Base-by-base conservation (phyloP, 2,797 vertebrate genomes). In the Sebastes umbrosus region DNA sequence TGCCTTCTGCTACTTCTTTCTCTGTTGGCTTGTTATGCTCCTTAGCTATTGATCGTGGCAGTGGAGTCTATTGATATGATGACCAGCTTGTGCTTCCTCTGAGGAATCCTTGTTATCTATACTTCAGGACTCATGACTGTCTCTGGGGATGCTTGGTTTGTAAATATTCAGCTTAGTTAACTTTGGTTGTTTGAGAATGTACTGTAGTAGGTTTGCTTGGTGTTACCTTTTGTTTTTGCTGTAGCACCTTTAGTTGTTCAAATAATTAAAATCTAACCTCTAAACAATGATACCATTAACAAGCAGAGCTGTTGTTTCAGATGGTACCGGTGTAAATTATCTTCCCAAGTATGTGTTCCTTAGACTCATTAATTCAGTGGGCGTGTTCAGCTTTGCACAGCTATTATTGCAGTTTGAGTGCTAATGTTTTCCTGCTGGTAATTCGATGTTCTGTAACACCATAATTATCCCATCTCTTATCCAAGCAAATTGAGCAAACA, bases 381-480 rank as follows among this genome's bases (percentile, higher is more conserved):
- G 74, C 29, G 76, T 87, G 72, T 75, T 70, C 71, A 73, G 84
- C 76, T 67, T 60, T 43, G 72, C 72, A 78, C 67, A 68, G 52
- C 73, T 64, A 87, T 88, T 86, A 91, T 75, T 86, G 68, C 82
- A 76, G 68, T 70, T 75, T 20, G 75, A 73, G 77, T 59, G 60
- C 79, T 74, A 83, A 83, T 89, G 73, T 87, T 88, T 87, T 86
- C 86, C 73, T 82, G 77, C 82, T 87, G 82, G 70, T 91, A 88
- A 88, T 88, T 84, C 18, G 11, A 84, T 82, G 86, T 86, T 88
- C 71, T 83, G 85, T 83, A 86, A 74, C 86, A 88, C 75, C 70
- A 27, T 89, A 86, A 90, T 92, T 86, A 86, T 75, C 75, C 74
- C 69, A 24, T 71, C 71, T 84, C 73, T 78, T 84, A 82, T 80